Evolutionary conservation across 2,888 invertebrate genomes (phyloP).

Genomic region (Rhagonycha fulva): DNA sequence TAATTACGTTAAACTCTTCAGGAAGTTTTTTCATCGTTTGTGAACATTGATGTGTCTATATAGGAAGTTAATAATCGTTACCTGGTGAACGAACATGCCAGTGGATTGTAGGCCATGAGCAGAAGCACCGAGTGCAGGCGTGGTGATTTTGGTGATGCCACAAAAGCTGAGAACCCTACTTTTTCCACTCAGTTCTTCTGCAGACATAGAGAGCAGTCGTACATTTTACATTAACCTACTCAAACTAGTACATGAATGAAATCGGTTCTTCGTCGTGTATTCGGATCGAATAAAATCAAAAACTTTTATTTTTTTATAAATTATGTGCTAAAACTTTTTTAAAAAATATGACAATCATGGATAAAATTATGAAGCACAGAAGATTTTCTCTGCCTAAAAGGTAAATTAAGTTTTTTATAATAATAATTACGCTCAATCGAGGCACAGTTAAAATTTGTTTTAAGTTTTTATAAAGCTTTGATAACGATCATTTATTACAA

Average conservation of each 20-base stretch:
- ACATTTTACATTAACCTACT: constrained; percentile 1
- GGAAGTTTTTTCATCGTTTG: neutral
- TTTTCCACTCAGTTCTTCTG: constrained; percentile 39
- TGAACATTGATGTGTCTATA: neutral
- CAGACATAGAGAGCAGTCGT: constrained; percentile 16
- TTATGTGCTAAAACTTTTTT: neutral
- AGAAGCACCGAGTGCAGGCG: constrained; percentile 43
- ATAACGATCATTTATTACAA: neutral
- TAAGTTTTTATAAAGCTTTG: neutral
- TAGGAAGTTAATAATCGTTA: neutral
- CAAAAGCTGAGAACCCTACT: constrained; percentile 34
- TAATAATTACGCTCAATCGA: neutral
- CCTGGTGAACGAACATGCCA: constrained; percentile 18
- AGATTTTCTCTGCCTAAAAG: constrained; percentile 32
- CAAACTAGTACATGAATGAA: neutral
- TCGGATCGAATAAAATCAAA: neutral
- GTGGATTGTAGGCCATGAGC: constrained; percentile 34
- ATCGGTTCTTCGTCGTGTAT: neutral
- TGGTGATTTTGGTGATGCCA: constrained; percentile 42
- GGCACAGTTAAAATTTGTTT: neutral
- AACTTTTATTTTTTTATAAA: neutral
- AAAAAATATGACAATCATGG: constrained; percentile 8
- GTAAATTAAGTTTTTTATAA: constrained; percentile 16
- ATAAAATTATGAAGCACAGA: constrained; percentile 22
- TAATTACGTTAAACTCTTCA: neutral